Evolutionary conservation across 2,113 vertebrate genomes (phyloP).

Genomic region (Alces alces): DNA sequence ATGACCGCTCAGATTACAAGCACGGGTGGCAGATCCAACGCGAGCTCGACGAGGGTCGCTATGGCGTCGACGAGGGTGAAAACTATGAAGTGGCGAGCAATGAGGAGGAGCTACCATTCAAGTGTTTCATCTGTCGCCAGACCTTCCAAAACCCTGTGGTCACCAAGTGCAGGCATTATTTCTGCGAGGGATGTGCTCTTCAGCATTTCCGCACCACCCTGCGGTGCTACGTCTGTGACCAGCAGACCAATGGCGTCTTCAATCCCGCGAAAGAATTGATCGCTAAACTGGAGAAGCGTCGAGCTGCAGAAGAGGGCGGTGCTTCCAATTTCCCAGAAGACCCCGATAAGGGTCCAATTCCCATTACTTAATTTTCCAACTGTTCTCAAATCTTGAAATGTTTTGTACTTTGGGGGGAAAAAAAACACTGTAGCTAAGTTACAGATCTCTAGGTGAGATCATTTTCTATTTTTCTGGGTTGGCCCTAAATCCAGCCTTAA

Average conservation of each 20-base stretch:
- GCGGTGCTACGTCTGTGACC: background rate
- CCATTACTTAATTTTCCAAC: background rate
- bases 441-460: background rate
- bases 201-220: background rate
- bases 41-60: background rate
- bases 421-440: background rate
- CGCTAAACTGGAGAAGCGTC: background rate
- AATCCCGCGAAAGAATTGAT: background rate
- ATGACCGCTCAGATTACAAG: background rate
- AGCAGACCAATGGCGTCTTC: background rate
- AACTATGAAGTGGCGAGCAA: background rate
- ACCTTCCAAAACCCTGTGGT: background rate
- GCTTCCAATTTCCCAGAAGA: background rate
- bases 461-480: background rate
- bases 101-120: background rate
- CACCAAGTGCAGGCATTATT: background rate
- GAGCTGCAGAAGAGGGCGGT: background rate
- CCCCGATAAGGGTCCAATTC: background rate
- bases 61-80: background rate
- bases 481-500: background rate
- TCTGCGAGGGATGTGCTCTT: background rate
- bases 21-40: background rate
- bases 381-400: conserved; percentile 26
- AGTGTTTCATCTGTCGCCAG: background rate
- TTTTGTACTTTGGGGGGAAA: background rate